A percentile compares a stretch with the other conserved stretches of the same genome.
Conservation (phyloP, 1,140 invertebrate genomes). For the Cotesia chilonis region DNA sequence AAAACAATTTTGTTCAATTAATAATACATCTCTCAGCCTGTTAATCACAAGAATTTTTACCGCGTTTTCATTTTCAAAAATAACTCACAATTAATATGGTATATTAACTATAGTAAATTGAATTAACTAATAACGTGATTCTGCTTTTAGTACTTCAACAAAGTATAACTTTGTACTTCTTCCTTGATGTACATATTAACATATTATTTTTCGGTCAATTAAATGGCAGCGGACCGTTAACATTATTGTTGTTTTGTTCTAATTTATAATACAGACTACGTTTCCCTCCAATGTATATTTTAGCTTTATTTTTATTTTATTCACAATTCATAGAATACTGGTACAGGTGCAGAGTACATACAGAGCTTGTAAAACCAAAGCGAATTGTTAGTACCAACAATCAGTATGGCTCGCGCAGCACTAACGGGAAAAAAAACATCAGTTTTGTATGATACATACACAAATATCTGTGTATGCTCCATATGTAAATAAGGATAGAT, state of each 20-base stretch:
- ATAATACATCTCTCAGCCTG: too few species aligned
- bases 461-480: too few species aligned
- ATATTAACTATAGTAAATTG: constrained; percentile 8
- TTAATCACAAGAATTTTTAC: not conserved
- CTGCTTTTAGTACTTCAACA: constrained; percentile 18
- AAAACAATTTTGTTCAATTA: not conserved
- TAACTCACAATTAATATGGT: not conserved
- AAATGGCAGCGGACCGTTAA: constrained; percentile 34
- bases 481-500: too few species aligned
- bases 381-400: constrained; percentile 4
- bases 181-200: not conserved
- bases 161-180: constrained; percentile 16
- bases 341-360: not conserved
- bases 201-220: constrained; percentile 20
- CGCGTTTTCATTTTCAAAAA: not conserved
- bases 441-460: too few species aligned
- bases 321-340: not conserved
- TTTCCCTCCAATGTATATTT: constrained; percentile 11
- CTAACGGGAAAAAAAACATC: constrained; percentile 27
- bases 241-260: not conserved
- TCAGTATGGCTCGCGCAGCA: constrained; percentile 3
- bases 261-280: not conserved
- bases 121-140: too few species aligned
- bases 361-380: constrained; percentile 21
- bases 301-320: constrained; percentile 15